A percentile compares a stretch with the other conserved stretches of the same genome.
Conservation (phyloP, 64 coral and sea anemone species). For the Porites lutea region DNA sequence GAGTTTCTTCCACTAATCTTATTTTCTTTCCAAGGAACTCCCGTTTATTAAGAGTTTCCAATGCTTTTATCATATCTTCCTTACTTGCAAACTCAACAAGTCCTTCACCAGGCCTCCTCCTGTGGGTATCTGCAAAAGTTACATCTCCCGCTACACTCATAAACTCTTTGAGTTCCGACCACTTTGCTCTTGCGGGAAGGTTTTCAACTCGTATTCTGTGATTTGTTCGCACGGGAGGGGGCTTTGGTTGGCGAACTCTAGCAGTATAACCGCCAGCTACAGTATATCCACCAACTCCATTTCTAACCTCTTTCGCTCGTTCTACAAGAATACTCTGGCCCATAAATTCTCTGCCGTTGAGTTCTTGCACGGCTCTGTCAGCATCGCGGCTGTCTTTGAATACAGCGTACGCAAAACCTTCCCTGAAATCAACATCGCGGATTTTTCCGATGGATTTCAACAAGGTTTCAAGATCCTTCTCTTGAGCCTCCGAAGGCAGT, state of each 20-base stretch:
- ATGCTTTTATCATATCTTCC: constrained; percentile 85
- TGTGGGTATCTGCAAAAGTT: constrained; percentile 98
- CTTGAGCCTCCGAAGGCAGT: constrained; percentile 76
- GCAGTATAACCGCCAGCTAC: constrained; percentile 83
- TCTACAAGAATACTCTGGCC: constrained; percentile 96
- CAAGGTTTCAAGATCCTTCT: constrained; percentile 91
- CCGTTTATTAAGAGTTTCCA: constrained; percentile 74
- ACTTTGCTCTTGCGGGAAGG: constrained; percentile 92
- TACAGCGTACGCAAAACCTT: constrained; percentile 93
- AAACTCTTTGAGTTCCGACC: constrained; percentile 97
- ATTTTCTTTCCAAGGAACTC: constrained; percentile 93
- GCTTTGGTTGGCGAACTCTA: constrained; percentile 76
- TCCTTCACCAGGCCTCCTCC: constrained; percentile 93
- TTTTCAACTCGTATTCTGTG: constrained; percentile 92
- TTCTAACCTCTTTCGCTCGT: constrained; percentile 77
- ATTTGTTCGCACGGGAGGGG: constrained; percentile 81
- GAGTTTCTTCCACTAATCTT: constrained; percentile 81
- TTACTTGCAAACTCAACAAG: constrained; percentile 91
- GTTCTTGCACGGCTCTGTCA: constrained; percentile 83
- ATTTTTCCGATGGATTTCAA: constrained; percentile 90
- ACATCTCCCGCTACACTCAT: constrained; percentile 97
- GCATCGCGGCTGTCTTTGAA: constrained; percentile 92
- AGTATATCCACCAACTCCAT: constrained; percentile 91
- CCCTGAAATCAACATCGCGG: constrained; percentile 93
- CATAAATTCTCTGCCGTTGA: constrained; percentile 85